Conservation (phyloP, 1,140 invertebrate genomes). For the Drosophila parvula region DNA sequence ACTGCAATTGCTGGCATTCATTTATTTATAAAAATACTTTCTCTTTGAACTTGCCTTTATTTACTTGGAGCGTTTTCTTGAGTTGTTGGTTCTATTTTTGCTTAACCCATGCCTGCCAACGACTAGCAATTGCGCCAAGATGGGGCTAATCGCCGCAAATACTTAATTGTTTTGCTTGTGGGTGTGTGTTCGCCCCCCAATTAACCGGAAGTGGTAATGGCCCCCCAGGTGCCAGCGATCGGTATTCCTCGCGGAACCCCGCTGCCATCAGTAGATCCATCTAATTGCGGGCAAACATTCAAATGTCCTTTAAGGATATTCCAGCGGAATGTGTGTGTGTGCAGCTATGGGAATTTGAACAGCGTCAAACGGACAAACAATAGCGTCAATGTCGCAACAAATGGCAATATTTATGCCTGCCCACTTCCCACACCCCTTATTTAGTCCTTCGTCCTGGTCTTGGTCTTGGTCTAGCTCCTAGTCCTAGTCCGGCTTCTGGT, state of each 20-base stretch:
- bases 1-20: no score
- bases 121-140: constrained; percentile 13
- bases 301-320: constrained; percentile 41
- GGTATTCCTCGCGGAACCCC: constrained; percentile 3
- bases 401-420: constrained; percentile 54
- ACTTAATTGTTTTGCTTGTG: constrained; percentile 40
- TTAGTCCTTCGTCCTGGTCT: constrained; percentile 12
- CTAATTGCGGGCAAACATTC: constrained; percentile 49
- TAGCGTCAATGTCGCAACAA: constrained; percentile 55
- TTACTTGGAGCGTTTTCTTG: background rate
- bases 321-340: constrained; percentile 17
- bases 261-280: constrained; percentile 25
- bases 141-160: constrained; percentile 31
- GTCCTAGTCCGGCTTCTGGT: constrained; percentile 5
- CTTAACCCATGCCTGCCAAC: background rate
- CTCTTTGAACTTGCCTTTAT: no score
- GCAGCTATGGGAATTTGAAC: constrained; percentile 40
- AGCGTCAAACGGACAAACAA: constrained; percentile 33
- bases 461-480: background rate
- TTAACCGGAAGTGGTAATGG: constrained; percentile 47
- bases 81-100: background rate
- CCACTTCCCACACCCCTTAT: constrained; percentile 30
- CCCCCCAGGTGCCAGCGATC: constrained; percentile 37
- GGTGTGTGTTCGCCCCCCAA: constrained; percentile 17
- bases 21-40: no score